Evolutionary conservation across 1,140 invertebrate genomes (phyloP).

Genomic region (Lordiphosa collinella): DNA sequence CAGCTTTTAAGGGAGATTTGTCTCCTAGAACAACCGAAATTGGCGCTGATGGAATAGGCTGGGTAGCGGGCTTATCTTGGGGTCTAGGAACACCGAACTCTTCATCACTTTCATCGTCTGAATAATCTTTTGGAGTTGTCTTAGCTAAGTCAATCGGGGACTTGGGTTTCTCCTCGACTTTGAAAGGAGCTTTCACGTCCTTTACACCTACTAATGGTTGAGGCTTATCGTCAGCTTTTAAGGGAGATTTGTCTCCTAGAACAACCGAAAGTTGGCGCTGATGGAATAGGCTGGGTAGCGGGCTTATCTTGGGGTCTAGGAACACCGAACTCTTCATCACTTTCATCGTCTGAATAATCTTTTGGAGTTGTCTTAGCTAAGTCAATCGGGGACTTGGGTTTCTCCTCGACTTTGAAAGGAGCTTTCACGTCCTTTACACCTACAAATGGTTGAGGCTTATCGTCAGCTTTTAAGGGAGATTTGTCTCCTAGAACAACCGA

Average conservation of each 20-base stretch:
- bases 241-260: neutral
- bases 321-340: neutral
- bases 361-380: neutral
- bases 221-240: neutral
- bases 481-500: no score
- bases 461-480: no score
- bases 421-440: no score
- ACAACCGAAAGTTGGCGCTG: neutral
- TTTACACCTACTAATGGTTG: neutral
- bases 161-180: conserved; percentile 9
- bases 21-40: no score
- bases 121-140: neutral
- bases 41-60: no score
- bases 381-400: neutral
- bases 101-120: no score
- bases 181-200: neutral
- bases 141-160: conserved; percentile 3
- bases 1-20: no score
- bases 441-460: neutral
- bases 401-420: no score
- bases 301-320: neutral
- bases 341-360: neutral
- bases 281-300: neutral
- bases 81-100: no score
- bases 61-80: no score